Evolutionary conservation across 1,140 invertebrate genomes (phyloP), one percentile per base, ranked within the genome.

Genomic region (Rhyacophila brunnea): DNA sequence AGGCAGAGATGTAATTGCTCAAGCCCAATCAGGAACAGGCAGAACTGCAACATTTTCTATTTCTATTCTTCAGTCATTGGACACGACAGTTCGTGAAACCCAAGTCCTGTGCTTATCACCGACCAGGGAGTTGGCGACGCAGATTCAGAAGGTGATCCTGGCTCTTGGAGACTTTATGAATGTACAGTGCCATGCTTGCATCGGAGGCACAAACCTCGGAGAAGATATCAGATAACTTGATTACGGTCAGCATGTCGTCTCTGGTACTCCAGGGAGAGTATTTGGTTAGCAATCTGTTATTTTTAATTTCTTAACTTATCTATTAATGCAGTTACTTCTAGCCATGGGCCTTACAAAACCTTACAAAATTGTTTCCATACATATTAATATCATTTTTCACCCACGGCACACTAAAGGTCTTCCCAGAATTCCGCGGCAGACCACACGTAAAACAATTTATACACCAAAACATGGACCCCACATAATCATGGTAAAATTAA

Each of bases 1-100:
- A 79, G 96, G 96, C 10, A 82, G 95, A 68, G 97, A 99, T 81
- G 95, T 99, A 0, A 99, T 99, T 73, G 96, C 96, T 10, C 96
- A 99, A 80, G 96, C 97, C 2, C 97, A 99, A 70, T 99, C 96
- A 35, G 97, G 97, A 77, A 99, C 97, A 7, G 97, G 97, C 62
- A 99, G 99, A 85, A 99, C 97, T 0, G 97, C 98, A 2, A 99
- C 97, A 43, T 99, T 99, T 74, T 96, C 96, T 0, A 97, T 99
- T 70, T 87, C 95, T 0, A 94, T 98, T 70, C 81, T 99, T 9
- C 96, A 99, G 71, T 87, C 88, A 1, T 72, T 99, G 48, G 97
- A 99, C 68, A 96, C 92, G 0, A 88, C 93, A 67, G 78, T 96
- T n/a, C 81, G 96, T 64, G 97, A 99, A 80, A 98, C 95, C 14